phyloP scores from a whole-genome alignment of 2,113 vertebrate species.

The Oncorhynchus kisutch region DNA sequence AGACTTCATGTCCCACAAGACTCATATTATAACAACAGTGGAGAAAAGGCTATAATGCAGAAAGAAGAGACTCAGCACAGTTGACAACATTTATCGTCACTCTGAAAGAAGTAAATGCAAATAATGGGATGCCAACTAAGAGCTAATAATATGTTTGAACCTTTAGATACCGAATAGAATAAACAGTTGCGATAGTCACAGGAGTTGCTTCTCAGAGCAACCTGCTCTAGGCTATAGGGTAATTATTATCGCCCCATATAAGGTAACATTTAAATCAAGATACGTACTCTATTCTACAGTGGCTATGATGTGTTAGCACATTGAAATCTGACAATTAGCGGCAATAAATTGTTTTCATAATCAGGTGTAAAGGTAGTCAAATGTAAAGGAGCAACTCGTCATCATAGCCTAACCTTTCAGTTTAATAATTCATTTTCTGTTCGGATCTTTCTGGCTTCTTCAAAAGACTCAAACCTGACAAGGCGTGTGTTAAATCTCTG shows the following conservation, averaged over 20 bases:
- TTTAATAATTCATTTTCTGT: conserved; percentile 32
- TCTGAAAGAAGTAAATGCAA: conserved; percentile 60
- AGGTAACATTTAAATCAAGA: no score
- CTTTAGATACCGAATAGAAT: not conserved
- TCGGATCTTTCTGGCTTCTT: conserved; percentile 26
- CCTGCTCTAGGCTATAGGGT: conserved; percentile 8
- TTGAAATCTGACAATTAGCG: not conserved
- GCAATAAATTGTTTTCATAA: not conserved
- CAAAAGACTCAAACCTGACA: conserved; percentile 46
- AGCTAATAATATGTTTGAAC: not conserved
- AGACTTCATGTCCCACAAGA: conserved; percentile 63
- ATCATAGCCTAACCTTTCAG: conserved; percentile 1
- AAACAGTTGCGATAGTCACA: conserved; percentile 39
- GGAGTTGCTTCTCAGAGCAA: not conserved
- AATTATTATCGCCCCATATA: no score
- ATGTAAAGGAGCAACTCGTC: not conserved
- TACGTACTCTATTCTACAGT: no score
- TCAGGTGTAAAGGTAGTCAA: not conserved
- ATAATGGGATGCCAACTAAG: conserved; percentile 56
- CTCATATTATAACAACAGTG: conserved; percentile 56
- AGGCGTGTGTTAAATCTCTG: conserved; percentile 52
- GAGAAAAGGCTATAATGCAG: conserved; percentile 43
- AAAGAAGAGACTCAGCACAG: conserved; percentile 32
- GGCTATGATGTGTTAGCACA: not conserved
- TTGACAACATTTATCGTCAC: conserved; percentile 64